phyloP scores from a whole-genome alignment of 1,140 invertebrate genomes.

The Sarcophaga bullata region DNA sequence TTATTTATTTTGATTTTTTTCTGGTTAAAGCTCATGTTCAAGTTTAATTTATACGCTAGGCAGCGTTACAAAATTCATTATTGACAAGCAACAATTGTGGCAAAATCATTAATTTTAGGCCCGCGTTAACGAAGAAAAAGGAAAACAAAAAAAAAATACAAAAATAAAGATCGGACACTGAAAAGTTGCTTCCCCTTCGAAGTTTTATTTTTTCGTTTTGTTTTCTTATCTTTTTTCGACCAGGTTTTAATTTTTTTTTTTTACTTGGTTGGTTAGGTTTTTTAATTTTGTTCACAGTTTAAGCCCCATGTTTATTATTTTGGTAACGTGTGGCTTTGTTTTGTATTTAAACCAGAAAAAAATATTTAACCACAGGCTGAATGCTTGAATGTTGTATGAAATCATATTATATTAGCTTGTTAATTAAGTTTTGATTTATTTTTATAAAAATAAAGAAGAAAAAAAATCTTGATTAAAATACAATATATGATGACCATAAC shows the following conservation, averaged over 20 bases:
- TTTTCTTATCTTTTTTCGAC: too few relatives aligned
- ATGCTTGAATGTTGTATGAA: neutral
- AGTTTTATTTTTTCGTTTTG: too few relatives aligned
- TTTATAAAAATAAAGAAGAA: neutral
- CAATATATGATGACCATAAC: neutral
- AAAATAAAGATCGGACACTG: too few relatives aligned
- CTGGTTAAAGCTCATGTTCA: too few relatives aligned
- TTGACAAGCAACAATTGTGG: neutral
- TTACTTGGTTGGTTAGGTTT: neutral
- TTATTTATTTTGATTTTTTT: too few relatives aligned
- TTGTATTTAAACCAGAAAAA: neutral
- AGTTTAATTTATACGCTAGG: neutral
- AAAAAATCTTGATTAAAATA: neutral
- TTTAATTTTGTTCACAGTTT: neutral
- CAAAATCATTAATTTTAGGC: slow-evolving; percentile 10
- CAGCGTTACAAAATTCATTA: neutral
- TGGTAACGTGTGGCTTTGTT: neutral
- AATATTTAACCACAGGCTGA: neutral
- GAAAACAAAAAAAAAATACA: too few relatives aligned
- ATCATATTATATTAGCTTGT: slow-evolving; percentile 4
- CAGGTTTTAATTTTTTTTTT: too few relatives aligned
- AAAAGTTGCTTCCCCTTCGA: too few relatives aligned
- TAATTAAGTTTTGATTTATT: slow-evolving; percentile 16
- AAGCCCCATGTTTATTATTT: neutral
- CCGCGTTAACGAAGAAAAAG: neutral